Evolutionary conservation across 2,113 vertebrate species (phyloP), one percentile per base, ranked within the genome.

Genomic region (Mastomys natalensis): DNA sequence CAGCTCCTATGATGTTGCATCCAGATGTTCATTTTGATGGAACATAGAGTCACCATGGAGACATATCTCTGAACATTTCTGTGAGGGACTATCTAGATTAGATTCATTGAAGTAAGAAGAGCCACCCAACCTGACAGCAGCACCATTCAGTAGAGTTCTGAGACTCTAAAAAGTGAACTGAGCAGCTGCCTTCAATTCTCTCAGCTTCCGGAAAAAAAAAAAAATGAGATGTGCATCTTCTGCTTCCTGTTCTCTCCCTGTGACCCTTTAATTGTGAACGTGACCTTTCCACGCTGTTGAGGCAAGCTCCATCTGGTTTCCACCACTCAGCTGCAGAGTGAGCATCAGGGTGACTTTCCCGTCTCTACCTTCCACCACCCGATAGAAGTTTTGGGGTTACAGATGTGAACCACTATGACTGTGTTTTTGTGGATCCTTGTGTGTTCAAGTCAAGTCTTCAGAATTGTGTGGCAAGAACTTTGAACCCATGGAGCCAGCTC

Each of bases 161-260:
- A 45, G 9, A 21, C 8, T 64, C 4, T 0, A 11, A 45, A 85
- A 85, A 45, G 29, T 45, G 40, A 64, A 10, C 8, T 12, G 12
- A 64, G n/a, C 13, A 62, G 4, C 26, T 22, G 19, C 40, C 31
- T 64, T 29, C 60, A 10, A 0, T 7, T 21, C n/a, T 29, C 26
- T 31, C 7, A 5, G 24, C 16, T 17, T 29, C 40, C 2, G 1
- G 7, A 8, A 9, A 9, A 10, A 24, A n/a, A 8, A 9, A 4
- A 9, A 5, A 10, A 6, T 1, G 43, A 34, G 43, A 34, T 48
- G 17, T 48, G 31, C 3, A 40, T 66, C 43, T 48, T 48, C 60
- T 5, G 15, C 7, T 31, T 86, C 40, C 9, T 7, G 29, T 2
- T 31, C n/a, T 29, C 43, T 12, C 29, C 29, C 17, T 64, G n/a